These are phyloP conservation scores for Axis porcinus DNA, from an alignment of 2,113 vertebrate species.

Conservation along the genomic window DNA sequence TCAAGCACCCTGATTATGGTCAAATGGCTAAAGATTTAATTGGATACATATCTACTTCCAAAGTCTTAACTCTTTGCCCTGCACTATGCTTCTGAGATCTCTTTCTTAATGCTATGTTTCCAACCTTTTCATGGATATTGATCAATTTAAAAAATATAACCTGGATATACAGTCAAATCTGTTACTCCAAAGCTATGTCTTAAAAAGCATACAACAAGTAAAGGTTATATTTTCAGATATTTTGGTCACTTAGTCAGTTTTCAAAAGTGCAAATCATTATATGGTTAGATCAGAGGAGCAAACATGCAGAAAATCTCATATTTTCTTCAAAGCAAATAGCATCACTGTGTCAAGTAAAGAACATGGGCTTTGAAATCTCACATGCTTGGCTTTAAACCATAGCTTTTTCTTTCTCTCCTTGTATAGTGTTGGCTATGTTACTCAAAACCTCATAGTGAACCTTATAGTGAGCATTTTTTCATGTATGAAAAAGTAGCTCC, in stretches of 20 bases:
- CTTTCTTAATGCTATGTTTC: not conserved
- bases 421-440: not conserved
- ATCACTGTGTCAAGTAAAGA: not conserved
- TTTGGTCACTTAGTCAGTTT: not conserved
- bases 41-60: not conserved
- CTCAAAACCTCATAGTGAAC: not conserved
- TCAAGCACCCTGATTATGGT: not conserved
- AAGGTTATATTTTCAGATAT: not conserved
- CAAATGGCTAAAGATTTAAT: not conserved
- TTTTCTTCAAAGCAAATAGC: not conserved
- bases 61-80: not conserved
- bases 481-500: not conserved
- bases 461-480: not conserved
- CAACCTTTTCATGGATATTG: not conserved
- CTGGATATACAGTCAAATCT: not conserved
- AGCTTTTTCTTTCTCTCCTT: not conserved
- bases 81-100: not conserved
- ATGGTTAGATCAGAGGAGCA: not conserved
- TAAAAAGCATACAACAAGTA: not conserved
- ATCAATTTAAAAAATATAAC: not conserved
- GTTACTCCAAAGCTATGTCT: not conserved
- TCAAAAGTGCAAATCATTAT: not conserved
- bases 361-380: not conserved
- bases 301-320: not conserved
- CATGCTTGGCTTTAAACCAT: not conserved